These are phyloP conservation scores for Isurus oxyrinchus DNA, from an alignment of 2,113 vertebrate species.

Conservation along the genomic window DNA sequence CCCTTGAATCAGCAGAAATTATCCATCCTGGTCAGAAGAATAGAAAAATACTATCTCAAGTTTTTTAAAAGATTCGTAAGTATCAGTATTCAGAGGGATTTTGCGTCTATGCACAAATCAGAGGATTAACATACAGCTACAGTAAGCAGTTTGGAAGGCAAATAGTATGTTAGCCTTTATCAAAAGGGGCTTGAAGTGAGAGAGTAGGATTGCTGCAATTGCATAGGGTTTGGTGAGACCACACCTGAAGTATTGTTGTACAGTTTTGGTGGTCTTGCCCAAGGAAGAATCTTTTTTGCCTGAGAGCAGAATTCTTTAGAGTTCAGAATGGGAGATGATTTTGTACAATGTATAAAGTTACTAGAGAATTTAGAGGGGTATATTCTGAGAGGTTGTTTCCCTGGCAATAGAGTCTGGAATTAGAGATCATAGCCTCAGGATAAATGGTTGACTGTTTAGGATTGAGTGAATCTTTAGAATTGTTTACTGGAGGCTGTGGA, in stretches of 20 bases:
- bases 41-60: not conserved
- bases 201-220: not conserved
- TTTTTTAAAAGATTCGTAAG: too few species aligned
- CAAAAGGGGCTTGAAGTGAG: not conserved
- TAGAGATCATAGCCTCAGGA: too few species aligned
- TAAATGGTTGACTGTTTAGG: too few species aligned
- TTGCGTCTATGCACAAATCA: not conserved
- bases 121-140: not conserved
- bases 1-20: not conserved
- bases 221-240: not conserved
- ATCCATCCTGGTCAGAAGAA: not conserved
- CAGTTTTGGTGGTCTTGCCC: not conserved
- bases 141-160: not conserved
- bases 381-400: too few species aligned
- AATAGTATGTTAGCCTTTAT: not conserved
- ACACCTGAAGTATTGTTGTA: not conserved
- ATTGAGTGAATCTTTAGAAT: too few species aligned
- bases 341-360: too few species aligned
- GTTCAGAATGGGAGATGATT: not conserved
- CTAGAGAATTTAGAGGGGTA: too few species aligned
- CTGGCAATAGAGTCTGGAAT: too few species aligned
- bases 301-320: not conserved
- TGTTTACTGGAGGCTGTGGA: not conserved
- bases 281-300: not conserved
- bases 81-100: not conserved